Evolutionary conservation across 2,113 vertebrate species (phyloP).

Genomic region (Ursus arctos): DNA sequence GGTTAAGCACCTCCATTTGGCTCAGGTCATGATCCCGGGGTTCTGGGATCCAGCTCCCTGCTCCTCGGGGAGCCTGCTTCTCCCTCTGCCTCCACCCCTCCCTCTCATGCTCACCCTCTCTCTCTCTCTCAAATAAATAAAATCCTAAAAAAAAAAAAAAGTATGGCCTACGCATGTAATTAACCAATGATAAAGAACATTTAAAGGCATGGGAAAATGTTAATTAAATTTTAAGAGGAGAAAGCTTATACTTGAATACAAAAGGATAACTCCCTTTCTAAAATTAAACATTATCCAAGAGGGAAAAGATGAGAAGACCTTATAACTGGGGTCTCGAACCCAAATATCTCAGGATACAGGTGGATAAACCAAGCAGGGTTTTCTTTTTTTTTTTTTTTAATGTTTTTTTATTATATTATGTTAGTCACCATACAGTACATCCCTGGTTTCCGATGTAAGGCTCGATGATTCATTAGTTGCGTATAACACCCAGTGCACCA

Average conservation of each 20-base stretch:
- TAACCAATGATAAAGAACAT: background rate
- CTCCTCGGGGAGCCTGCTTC: background rate
- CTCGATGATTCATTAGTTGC: no score
- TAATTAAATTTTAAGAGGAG: constrained; percentile 23
- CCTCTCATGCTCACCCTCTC: no score
- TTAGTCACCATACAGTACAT: no score
- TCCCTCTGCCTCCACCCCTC: background rate
- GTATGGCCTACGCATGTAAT: background rate
- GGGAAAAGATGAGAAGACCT: background rate
- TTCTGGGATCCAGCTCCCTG: background rate
- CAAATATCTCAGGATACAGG: background rate
- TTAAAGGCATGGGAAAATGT: background rate
- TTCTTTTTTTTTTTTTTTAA: background rate
- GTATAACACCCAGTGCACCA: no score
- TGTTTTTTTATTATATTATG: no score
- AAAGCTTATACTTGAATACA: background rate
- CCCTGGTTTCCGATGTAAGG: no score
- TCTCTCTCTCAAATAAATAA: background rate
- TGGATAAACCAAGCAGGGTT: background rate
- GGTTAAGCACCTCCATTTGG: background rate
- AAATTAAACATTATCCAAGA: constrained; percentile 27
- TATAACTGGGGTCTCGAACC: background rate
- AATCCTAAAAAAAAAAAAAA: background rate
- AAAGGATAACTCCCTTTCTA: constrained; percentile 28
- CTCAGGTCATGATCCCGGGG: background rate